A percentile compares a stretch with the other conserved stretches of the same genome.
Evolutionary conservation across 2,797 vertebrate genomes (phyloP).

Genomic region (Coregonus ussuriensis): DNA sequence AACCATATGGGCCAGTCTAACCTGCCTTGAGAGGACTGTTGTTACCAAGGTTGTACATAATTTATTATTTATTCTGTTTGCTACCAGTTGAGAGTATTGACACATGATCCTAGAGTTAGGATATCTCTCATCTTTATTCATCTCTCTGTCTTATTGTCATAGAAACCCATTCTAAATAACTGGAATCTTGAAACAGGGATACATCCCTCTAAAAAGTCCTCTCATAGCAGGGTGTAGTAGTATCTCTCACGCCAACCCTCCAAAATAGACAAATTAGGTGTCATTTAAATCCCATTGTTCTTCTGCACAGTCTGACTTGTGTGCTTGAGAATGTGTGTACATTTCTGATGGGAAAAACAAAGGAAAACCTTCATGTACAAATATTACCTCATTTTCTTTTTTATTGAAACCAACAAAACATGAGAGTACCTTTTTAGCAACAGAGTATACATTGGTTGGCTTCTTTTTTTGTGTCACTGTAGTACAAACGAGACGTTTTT

Average conservation of each 20-base stretch:
- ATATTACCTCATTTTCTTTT: constrained; percentile 99
- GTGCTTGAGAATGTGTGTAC: constrained; percentile 70
- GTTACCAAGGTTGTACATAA: constrained; percentile 81
- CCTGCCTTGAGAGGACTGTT: constrained; percentile 40
- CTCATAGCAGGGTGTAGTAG: constrained; percentile 37
- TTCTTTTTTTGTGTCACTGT: constrained; percentile 82
- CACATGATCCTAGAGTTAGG: constrained; percentile 21
- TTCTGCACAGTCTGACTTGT: constrained; percentile 66
- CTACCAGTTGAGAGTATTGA: constrained; percentile 51
- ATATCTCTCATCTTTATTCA: constrained; percentile 33
- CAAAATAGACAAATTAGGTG: constrained; percentile 19
- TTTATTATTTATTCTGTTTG: constrained; percentile 79
- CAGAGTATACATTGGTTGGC: constrained; percentile 81
- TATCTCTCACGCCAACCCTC: constrained; percentile 24
- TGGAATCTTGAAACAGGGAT: constrained; percentile 55
- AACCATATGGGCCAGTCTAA: constrained; percentile 62
- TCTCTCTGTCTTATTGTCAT: constrained; percentile 38
- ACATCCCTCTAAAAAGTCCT: constrained; percentile 21
- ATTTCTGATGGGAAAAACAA: constrained; percentile 68
- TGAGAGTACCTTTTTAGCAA: constrained; percentile 76
- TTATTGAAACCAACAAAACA: constrained; percentile 82
- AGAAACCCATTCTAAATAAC: constrained; percentile 51
- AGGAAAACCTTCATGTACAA: constrained; percentile 89
- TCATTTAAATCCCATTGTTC: constrained; percentile 44
- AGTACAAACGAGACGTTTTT: constrained; percentile 85